phyloP scores from a whole-genome alignment of 2,113 vertebrate species.

The Hipposideros armiger region DNA sequence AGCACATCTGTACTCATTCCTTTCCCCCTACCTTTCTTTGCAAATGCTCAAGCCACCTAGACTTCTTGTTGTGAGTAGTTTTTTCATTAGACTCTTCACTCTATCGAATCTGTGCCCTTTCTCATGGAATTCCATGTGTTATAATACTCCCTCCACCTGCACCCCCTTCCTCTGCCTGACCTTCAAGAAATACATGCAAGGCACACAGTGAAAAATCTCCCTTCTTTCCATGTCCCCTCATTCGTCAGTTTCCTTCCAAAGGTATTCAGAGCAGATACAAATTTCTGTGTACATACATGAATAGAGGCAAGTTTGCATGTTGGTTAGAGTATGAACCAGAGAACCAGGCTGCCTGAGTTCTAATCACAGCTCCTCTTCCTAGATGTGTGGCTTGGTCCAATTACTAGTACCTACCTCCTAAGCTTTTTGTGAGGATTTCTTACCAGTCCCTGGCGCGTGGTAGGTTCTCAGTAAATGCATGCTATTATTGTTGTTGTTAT shows the following conservation, averaged over 20 bases:
- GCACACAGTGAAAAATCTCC: neutral
- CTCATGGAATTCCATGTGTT: neutral
- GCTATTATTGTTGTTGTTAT: neutral
- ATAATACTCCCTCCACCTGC: neutral
- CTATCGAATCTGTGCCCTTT: neutral
- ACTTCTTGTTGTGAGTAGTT: neutral
- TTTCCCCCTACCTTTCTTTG: neutral
- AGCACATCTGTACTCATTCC: neutral
- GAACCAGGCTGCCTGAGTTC: slow-evolving; percentile 5
- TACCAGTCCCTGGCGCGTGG: neutral
- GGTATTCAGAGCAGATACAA: neutral
- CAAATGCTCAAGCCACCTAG: slow-evolving; percentile 31
- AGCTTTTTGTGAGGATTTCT: slow-evolving; percentile 14
- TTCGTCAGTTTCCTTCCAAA: neutral
- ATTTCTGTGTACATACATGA: neutral
- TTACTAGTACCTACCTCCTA: neutral
- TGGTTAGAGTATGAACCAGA: neutral
- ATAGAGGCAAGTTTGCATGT: neutral
- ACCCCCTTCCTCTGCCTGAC: neutral
- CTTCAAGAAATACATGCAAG: neutral
- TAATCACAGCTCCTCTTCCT: slow-evolving; percentile 38
- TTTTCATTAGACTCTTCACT: neutral
- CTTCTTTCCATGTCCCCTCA: neutral
- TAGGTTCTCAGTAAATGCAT: slow-evolving; percentile 35
- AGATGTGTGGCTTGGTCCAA: neutral